phyloP scores from a whole-genome alignment of 2,113 vertebrate genomes.

The Phoenicopterus ruber region DNA sequence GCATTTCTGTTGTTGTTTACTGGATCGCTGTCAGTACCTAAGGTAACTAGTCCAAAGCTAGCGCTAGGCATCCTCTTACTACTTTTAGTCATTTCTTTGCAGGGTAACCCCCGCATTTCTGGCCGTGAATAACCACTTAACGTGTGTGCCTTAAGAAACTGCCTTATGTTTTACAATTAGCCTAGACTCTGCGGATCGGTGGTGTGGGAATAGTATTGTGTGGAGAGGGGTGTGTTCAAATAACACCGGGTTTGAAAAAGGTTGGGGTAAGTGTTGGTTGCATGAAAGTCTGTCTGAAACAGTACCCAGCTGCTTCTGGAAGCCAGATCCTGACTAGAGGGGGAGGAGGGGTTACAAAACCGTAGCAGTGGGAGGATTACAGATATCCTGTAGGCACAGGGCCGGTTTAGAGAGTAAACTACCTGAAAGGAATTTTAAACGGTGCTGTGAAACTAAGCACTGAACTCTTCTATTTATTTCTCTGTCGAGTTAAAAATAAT shows the following conservation, averaged over 20 bases:
- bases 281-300: neutral
- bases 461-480: neutral
- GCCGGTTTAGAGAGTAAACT: neutral
- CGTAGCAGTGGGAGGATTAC: neutral
- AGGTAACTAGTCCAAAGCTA: neutral
- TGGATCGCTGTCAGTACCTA: neutral
- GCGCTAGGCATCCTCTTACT: neutral
- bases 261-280: neutral
- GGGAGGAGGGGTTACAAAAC: neutral
- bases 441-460: neutral
- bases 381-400: neutral
- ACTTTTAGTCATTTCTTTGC: neutral
- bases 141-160: neutral
- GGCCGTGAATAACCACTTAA: neutral
- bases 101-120: neutral
- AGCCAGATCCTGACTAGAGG: neutral
- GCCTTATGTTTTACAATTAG: neutral
- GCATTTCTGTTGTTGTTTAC: neutral
- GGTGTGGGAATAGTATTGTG: neutral
- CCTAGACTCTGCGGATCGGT: rapidly evolving
- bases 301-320: neutral
- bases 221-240: neutral
- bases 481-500: neutral
- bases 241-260: neutral
- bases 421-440: neutral